These are phyloP conservation scores for Drosophila sproati DNA, from an alignment of 1,140 invertebrate genomes.

Conservation along the genomic window DNA sequence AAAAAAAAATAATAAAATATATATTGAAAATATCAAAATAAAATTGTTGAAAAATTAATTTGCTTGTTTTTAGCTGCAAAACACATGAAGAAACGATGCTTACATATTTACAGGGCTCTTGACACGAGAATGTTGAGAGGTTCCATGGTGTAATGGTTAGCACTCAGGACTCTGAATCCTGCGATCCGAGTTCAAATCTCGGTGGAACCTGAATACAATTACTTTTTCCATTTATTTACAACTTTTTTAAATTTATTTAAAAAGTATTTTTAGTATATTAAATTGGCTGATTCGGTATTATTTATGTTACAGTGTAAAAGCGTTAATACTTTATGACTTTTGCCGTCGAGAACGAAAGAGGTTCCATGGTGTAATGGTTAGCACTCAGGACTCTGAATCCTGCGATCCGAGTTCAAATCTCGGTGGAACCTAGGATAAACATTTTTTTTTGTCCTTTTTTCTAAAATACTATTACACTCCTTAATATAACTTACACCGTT, in stretches of 20 bases:
- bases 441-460: not conserved
- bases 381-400: slow-evolving; percentile 96
- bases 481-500: too few relatives aligned
- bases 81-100: not conserved
- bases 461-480: not conserved
- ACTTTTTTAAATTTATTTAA: slow-evolving; percentile 19
- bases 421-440: slow-evolving; percentile 88
- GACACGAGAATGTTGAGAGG: not conserved
- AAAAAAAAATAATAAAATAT: slow-evolving; percentile 57
- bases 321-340: not conserved
- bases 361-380: slow-evolving; percentile 94
- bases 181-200: slow-evolving; percentile 95
- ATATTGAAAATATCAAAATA: slow-evolving; percentile 20
- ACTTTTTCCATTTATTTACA: not conserved
- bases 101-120: not conserved
- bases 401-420: slow-evolving; percentile 95
- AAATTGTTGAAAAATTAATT: not conserved
- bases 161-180: slow-evolving; percentile 96
- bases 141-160: slow-evolving; percentile 94
- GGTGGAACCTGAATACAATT: slow-evolving; percentile 87
- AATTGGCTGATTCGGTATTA: not conserved
- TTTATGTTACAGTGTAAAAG: not conserved
- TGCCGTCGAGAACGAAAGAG: not conserved
- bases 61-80: not conserved
- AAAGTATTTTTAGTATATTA: not conserved